Conservation (phyloP, 1,140 invertebrate species). For the Pollicipes pollicipes region DNA sequence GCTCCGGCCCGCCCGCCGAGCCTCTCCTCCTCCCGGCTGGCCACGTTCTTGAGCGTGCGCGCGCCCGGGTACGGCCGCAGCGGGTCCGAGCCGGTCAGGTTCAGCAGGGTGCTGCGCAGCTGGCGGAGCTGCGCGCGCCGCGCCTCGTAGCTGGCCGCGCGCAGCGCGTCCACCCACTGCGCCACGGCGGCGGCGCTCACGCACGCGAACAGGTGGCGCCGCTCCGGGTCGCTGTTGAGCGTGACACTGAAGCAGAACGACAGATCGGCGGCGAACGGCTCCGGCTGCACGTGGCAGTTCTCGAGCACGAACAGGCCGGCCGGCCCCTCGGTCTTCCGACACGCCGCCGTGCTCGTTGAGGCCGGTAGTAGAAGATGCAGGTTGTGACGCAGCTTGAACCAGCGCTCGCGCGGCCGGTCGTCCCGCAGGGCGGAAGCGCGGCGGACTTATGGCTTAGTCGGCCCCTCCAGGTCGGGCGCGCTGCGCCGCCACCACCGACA, state of each 20-base stretch:
- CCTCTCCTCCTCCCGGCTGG: neutral
- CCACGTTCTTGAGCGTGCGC: neutral
- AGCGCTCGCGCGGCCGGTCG: conserved; percentile 33
- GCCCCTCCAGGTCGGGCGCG: conserved; percentile 41
- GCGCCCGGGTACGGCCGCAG: neutral
- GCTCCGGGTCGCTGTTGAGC: neutral
- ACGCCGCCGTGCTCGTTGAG: conserved; percentile 46
- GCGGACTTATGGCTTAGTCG: conserved; percentile 41
- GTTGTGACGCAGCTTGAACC: conserved; percentile 49
- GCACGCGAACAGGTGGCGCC: neutral
- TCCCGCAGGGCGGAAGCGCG: conserved; percentile 21
- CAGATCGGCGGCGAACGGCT: conserved; percentile 34
- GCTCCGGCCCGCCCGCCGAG: neutral
- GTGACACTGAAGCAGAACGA: conserved; percentile 3
- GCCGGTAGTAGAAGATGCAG: conserved; percentile 52
- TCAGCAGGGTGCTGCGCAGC: neutral
- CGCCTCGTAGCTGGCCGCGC: neutral
- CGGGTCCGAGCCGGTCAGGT: neutral
- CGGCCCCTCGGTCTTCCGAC: conserved; percentile 30
- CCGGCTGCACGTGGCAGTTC: conserved; percentile 42
- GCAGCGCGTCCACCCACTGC: neutral
- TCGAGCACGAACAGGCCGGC: conserved; percentile 47
- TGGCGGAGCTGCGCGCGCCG: neutral
- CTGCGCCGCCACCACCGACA: conserved; percentile 36
- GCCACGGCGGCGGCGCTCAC: neutral